phyloP scores from a whole-genome alignment of 2,888 invertebrate genomes.

The Thalpophila matura region DNA sequence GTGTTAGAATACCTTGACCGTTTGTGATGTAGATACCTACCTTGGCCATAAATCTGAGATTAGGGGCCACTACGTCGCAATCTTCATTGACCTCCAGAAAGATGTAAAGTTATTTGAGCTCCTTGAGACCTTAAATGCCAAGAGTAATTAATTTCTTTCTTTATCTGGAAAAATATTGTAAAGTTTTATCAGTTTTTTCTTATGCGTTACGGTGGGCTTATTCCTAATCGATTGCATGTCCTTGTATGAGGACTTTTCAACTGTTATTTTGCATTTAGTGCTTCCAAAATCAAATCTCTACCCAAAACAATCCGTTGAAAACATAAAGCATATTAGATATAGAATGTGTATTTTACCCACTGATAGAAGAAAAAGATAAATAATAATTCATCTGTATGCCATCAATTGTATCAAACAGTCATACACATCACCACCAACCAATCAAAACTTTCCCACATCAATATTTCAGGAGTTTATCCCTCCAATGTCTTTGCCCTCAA shows the following conservation, averaged over 20 bases:
- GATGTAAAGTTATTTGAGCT: constrained; percentile 30
- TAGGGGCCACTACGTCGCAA: constrained; percentile 34
- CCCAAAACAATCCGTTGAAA: background rate
- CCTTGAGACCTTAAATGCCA: constrained; percentile 52
- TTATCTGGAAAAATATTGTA: background rate
- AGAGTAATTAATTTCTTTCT: constrained; percentile 17
- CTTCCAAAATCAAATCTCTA: no score
- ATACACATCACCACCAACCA: background rate
- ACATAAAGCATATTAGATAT: background rate
- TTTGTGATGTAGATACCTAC: constrained; percentile 4
- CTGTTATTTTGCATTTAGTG: no score
- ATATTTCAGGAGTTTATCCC: background rate
- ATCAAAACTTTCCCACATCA: constrained; percentile 9
- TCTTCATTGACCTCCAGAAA: constrained; percentile 45
- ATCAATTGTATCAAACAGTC: background rate
- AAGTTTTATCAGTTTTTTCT: background rate
- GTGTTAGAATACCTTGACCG: constrained; percentile 46
- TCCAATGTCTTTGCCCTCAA: constrained; percentile 3
- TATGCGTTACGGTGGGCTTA: background rate
- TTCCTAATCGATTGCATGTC: background rate
- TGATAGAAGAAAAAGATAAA: no score
- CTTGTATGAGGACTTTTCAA: background rate
- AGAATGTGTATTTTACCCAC: background rate
- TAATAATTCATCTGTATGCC: no score
- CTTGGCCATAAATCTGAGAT: constrained; percentile 34